Evolutionary conservation across 2,797 vertebrate species (phyloP), one percentile per base, ranked within the genome.

Genomic region (Eupleurogrammus muticus): DNA sequence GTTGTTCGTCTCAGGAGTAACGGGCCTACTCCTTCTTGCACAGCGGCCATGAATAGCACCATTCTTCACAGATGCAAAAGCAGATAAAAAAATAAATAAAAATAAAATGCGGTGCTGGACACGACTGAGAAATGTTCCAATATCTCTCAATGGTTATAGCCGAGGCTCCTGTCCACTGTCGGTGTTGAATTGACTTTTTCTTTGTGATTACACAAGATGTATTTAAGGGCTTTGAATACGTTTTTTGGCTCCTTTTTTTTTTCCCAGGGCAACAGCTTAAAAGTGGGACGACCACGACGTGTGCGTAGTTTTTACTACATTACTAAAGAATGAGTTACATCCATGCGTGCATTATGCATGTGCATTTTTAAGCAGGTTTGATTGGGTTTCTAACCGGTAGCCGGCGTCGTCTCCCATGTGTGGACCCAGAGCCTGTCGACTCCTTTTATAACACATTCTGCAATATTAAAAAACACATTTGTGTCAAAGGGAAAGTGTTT

Each of bases 31-130:
- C 1, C 2, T 77, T 80, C 48, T 54, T 57, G 6, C 62, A 77
- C 77, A 61, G 46, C 73, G 73, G 51, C 78, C 74, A 71, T 73
- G 70, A 88, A 78, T 71, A 65, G 66, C 35, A 14, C 69, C 58
- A 79, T 85, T 87, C 60, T 77, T 85, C 65, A 71, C 64, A 12
- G 79, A 87, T 83, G 73, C 51, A 72, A 71, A 71, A 38, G 81
- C 57, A 84, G 79, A 86, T 89, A 83, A 84, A 86, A 83, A 86
- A 84, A 87, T 84, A 82, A 75, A 28, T 3, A 28, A 3, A 28
- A 28, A 28, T 28, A 16, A 85, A 82, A 76, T 78, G 81, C 13
- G 42, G 61, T 66, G 60, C 70, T 23, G 60, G 42, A 64, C 40
- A 6, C 3, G 28, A 70, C 74, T 76, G 82, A 90, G 55, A 77